Percentiles rank a stretch among this genome's conserved stretches.
phyloP scores from a whole-genome alignment of 2,113 vertebrate species.

The Oceanodroma tethys region DNA sequence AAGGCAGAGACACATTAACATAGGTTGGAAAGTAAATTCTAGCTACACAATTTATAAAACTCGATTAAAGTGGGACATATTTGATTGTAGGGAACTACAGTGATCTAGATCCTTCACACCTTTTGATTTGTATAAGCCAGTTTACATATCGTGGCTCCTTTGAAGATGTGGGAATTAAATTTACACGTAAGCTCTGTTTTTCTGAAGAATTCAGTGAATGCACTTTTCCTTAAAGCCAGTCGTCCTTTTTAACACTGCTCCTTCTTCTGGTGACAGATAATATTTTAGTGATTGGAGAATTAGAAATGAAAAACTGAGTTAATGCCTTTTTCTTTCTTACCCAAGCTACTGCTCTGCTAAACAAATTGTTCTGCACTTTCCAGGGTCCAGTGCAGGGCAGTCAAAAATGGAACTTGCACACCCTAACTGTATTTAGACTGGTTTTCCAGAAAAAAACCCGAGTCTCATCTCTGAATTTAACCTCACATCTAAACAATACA shows the following conservation, averaged over 20 bases:
- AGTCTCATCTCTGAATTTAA: background rate
- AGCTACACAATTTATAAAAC: background rate
- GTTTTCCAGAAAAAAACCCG: background rate
- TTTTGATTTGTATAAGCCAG: background rate
- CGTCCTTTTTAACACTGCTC: background rate
- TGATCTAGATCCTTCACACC: background rate
- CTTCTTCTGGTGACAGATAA: background rate
- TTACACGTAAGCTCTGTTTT: background rate
- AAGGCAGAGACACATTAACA: background rate
- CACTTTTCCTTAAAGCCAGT: background rate
- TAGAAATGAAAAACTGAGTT: background rate
- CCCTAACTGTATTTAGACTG: background rate
- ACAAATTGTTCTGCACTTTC: background rate
- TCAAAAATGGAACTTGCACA: background rate
- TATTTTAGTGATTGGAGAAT: background rate
- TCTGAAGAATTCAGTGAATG: background rate
- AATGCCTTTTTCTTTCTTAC: background rate
- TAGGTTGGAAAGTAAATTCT: background rate
- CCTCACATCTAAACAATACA: background rate
- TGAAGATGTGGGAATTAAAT: background rate
- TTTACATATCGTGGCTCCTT: background rate
- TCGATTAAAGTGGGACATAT: background rate
- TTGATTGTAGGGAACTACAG: background rate
- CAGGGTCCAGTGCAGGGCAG: background rate
- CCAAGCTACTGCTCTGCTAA: background rate